Percentiles rank a stretch among this genome's conserved stretches.
Conservation (phyloP, 2,113 vertebrate genomes). For the Anthoscopus minutus region DNA sequence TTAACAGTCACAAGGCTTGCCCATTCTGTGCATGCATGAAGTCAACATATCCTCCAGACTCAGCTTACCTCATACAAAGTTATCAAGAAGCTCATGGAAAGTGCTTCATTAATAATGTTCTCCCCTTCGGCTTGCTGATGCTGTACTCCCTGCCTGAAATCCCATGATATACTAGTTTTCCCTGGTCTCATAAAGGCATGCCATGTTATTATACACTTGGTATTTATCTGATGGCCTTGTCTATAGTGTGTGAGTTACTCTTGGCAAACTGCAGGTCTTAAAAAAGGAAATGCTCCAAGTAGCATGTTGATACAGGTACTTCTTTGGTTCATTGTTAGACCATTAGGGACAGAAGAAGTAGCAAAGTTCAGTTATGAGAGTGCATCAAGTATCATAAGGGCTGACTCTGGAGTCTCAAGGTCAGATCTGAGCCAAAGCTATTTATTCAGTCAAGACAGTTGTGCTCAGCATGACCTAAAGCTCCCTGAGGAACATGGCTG, state of each 20-base stretch:
- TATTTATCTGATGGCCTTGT: neutral
- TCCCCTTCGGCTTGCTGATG: neutral
- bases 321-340: neutral
- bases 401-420: neutral
- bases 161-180: neutral
- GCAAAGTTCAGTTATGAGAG: neutral
- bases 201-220: neutral
- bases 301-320: neutral
- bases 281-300: neutral
- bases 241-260: neutral
- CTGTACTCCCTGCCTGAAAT: neutral
- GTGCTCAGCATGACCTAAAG: neutral
- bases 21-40: neutral
- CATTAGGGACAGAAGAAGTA: neutral
- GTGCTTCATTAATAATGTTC: neutral
- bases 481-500: neutral
- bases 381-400: neutral
- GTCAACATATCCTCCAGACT: conserved; percentile 10
- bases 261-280: neutral
- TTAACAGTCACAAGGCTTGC: conserved; percentile 37
- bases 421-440: neutral
- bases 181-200: neutral
- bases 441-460: neutral
- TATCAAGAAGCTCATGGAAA: conserved; percentile 22
- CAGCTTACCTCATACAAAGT: conserved; percentile 1